Evolutionary conservation across 2,113 vertebrate genomes (phyloP), one percentile per base, ranked within the genome.

Genomic region (Grammomys dolichurus): DNA sequence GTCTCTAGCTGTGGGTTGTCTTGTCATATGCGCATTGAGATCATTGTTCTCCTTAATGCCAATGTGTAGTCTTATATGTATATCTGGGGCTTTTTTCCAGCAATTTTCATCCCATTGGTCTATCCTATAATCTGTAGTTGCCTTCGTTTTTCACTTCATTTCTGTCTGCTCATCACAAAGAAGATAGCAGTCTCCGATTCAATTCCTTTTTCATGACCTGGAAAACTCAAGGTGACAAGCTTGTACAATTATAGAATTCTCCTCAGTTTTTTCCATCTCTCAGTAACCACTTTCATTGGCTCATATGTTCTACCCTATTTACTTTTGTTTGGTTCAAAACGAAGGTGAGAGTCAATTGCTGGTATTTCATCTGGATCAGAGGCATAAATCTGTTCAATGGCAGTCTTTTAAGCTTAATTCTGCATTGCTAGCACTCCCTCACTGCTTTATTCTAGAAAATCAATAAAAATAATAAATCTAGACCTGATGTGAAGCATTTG

Each of bases 291-390:
- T 82, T 40, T 46, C 26, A 2, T 89, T 96, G 58, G 48, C 40
- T 86, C 33, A 70, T n/a, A 3, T 48, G 6, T 73, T 89, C 85
- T 67, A 3, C 77, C 33, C 58, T 40, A 54, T 77, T 43, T 81
- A 76, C 51, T 72, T 81, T 95, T 81, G 33, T 22, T 91, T 96
- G 58, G 85, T 93, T 93, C 43, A 86, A 96, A 31, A 81, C 7
- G 1, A 16, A 93, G 16, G 3, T 70, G 78, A 95, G 56, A 81
- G 70, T 80, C 36, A 72, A 60, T 58, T 58, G 16, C 17, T 86
- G 0, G 80, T 80, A 87, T 8, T 91, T 1, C 46, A 72, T 91
- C 85, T 82, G 60, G 14, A 19, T 11, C 78, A 86, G 72, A 93
- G 63, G 54, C 46, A 75, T 46, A 91, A 58, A 40, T 85, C 14